Conservation (phyloP, 1,140 invertebrate genomes). For the Pomacea maculata region DNA sequence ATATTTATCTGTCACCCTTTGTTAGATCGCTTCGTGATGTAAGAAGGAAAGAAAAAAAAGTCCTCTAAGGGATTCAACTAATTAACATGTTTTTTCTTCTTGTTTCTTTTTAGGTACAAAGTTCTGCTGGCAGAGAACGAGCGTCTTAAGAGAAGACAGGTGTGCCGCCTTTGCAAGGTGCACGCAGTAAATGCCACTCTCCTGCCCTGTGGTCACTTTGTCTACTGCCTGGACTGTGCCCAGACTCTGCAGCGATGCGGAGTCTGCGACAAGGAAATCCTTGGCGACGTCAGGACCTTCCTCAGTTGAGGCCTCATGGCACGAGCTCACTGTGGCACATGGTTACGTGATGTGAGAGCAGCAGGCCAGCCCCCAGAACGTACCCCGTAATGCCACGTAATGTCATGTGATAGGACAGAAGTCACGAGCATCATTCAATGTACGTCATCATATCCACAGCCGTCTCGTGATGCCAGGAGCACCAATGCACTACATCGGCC, state of each 20-base stretch:
- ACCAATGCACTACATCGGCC: too few species aligned
- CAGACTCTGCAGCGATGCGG: conserved; percentile 3
- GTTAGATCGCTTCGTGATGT: too few species aligned
- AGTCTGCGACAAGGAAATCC: conserved; percentile 1
- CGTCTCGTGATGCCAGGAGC: too few species aligned
- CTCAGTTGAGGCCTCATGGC: not conserved
- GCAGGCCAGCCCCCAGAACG: too few species aligned
- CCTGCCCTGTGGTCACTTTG: conserved; percentile 16
- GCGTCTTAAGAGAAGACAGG: conserved; percentile 11
- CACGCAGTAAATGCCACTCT: not conserved
- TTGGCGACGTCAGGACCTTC: conserved; percentile 18
- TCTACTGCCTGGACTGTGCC: conserved; percentile 17
- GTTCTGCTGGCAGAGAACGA: conserved; percentile 11
- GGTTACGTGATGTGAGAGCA: too few species aligned
- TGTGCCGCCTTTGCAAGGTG: conserved; percentile 4
- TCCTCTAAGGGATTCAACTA: not conserved
- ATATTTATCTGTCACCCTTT: too few species aligned
- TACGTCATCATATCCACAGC: too few species aligned
- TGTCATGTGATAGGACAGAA: too few species aligned
- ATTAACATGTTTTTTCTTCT: not conserved
- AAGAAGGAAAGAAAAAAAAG: not conserved
- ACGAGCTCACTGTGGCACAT: too few species aligned
- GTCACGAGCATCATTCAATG: too few species aligned
- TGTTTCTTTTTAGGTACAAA: not conserved
- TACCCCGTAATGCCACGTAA: too few species aligned